Base-by-base conservation (phyloP, 2,888 invertebrate species). In the Scaptomyza polygonia region DNA sequence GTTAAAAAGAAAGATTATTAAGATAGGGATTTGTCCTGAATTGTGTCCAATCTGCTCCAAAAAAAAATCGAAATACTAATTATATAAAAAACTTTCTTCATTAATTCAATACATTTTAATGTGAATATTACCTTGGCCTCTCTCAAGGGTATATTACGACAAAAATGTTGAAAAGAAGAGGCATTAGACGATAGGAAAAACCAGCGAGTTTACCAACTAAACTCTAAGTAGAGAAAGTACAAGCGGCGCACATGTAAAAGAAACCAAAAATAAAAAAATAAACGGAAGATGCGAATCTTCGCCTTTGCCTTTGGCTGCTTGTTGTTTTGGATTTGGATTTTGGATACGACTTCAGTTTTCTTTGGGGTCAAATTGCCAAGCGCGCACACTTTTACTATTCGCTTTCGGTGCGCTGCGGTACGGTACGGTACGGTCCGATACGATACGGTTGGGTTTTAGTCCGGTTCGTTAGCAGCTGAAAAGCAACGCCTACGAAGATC, bases 171-270 rank as follows among this genome's bases (percentile, higher is more conserved):
- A n/a, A 42, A 47, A 11, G 27, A 53, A 55, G 61, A 49, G 54
- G 40, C 43, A 57, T 55, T 36, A 51, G 75, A 56, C 54, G 47
- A 59, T 52, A 66, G 56, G 71, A 67, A 76, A 79, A 71, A 42
- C 79, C 39, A 39, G 16, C 72, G 61, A 77, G 64, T 57, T 66
- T 85, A 64, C 64, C 82, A 84, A 67, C 72, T 79, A 86, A 80
- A 72, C 83, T 83, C 88, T 86, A 88, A 83, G 82, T 83, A 83
- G 82, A 83, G 82, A 83, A 83, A 83, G 82, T 88, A 88, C 80
- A 64, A 53, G 78, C 80, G 58, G 72, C 51, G 74, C 77, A 73
- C 82, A 82, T 82, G 86, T 83, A 86, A 83, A 88, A 88, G 82
- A 87, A 72, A 77, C 80, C 56, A 65, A 83, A 76, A 72, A 57